Percentiles rank a stretch among this genome's conserved stretches.
phyloP scores from a whole-genome alignment of 1,140 invertebrate genomes.

The Mylabris phalerata region DNA sequence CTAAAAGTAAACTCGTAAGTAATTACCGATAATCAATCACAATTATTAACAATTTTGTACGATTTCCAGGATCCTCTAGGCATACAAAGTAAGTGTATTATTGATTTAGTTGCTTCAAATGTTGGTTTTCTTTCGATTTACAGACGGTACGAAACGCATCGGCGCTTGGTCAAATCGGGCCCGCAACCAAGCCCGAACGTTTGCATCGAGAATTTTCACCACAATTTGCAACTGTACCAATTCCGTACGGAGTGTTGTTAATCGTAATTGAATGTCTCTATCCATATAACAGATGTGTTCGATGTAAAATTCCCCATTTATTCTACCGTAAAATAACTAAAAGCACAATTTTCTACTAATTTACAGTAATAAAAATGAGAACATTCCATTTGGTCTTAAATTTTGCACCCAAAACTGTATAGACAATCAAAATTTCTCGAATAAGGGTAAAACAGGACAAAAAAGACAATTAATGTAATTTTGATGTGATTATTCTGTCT shows the following conservation, averaged over 20 bases:
- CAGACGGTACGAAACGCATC: slow-evolving; percentile 39
- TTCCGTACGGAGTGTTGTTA: slow-evolving; percentile 36
- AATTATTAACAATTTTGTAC: slow-evolving; percentile 18
- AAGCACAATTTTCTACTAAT: no score
- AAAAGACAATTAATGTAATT: no score
- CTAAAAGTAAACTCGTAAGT: slow-evolving; percentile 38
- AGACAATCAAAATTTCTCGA: no score
- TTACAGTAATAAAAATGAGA: no score
- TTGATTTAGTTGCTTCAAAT: neutral
- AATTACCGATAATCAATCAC: neutral
- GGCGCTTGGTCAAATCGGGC: slow-evolving; percentile 39
- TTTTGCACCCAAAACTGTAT: no score
- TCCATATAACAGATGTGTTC: no score
- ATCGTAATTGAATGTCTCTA: slow-evolving; percentile 31
- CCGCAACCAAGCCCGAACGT: slow-evolving; percentile 35
- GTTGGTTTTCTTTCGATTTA: slow-evolving; percentile 9
- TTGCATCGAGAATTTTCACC: slow-evolving; percentile 39
- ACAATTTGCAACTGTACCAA: slow-evolving; percentile 42
- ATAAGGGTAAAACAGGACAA: no score
- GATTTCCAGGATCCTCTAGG: slow-evolving; percentile 37
- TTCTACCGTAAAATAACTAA: no score
- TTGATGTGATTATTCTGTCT: no score
- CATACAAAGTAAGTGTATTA: slow-evolving; percentile 37
- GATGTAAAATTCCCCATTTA: no score
- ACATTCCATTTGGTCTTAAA: no score